Evolutionary conservation across 2,113 vertebrate genomes (phyloP).

Genomic region (Theristicus caerulescens): DNA sequence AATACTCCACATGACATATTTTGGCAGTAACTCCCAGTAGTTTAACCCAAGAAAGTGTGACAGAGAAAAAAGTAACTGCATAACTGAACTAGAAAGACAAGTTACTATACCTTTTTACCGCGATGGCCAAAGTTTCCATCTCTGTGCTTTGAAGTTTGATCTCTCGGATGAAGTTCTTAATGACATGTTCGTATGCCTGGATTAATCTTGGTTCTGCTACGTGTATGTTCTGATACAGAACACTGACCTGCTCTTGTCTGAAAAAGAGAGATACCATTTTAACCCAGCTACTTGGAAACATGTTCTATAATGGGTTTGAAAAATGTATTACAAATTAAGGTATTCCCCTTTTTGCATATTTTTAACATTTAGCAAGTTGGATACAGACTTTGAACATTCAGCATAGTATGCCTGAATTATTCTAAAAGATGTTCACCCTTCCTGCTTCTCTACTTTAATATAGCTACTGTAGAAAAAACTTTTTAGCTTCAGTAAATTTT

Average conservation of each 20-base stretch:
- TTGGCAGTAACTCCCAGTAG: not conserved
- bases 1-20: not conserved
- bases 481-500: not conserved
- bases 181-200: constrained; percentile 87
- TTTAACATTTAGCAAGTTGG: not conserved
- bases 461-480: not conserved
- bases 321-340: not conserved
- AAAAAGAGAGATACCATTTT: not conserved
- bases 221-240: constrained; percentile 91
- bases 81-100: not conserved
- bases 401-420: not conserved
- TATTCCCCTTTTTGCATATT: not conserved
- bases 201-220: constrained; percentile 89
- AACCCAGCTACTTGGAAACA: not conserved
- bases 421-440: not conserved
- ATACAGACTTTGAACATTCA: not conserved
- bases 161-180: constrained; percentile 89
- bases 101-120: constrained; percentile 87
- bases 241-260: constrained; percentile 87
- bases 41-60: not conserved
- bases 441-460: not conserved
- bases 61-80: not conserved
- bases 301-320: not conserved
- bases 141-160: constrained; percentile 91
- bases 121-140: constrained; percentile 91